phyloP scores from a whole-genome alignment of 1,140 invertebrate species.

The Drosophila willistoni region DNA sequence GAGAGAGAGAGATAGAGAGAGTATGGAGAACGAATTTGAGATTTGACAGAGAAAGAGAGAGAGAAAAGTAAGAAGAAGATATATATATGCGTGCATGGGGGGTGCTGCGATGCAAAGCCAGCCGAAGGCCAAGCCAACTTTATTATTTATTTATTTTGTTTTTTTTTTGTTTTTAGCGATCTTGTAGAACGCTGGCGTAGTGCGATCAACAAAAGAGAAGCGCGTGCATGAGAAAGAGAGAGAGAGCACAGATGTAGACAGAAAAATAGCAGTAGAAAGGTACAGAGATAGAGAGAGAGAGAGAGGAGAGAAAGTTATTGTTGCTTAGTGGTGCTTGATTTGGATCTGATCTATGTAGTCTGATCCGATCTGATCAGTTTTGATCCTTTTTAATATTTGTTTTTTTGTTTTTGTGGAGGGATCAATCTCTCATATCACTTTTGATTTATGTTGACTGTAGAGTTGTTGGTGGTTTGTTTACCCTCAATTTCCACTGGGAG shows the following conservation, averaged over 20 bases:
- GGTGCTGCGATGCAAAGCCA: slow-evolving; percentile 13
- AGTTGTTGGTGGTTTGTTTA: slow-evolving; percentile 54
- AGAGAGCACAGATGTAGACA: slow-evolving; percentile 12
- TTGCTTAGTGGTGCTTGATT: slow-evolving; percentile 16
- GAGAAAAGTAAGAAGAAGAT: slow-evolving; percentile 8
- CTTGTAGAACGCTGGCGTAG: background rate
- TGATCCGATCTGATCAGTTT: slow-evolving; percentile 17
- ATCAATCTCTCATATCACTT: slow-evolving; percentile 27
- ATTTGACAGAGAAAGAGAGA: slow-evolving; percentile 22
- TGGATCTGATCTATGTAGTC: slow-evolving; percentile 1
- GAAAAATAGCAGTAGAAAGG: slow-evolving; percentile 13
- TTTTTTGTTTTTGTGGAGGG: slow-evolving; percentile 10
- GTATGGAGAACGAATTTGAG: background rate
- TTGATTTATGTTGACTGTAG: slow-evolving; percentile 20
- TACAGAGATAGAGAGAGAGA: slow-evolving; percentile 26
- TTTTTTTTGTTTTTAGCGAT: background rate
- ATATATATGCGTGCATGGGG: slow-evolving; percentile 2
- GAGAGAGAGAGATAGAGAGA: background rate
- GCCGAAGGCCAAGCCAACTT: slow-evolving; percentile 2
- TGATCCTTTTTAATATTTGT: slow-evolving; percentile 17
- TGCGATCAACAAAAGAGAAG: slow-evolving; percentile 28
- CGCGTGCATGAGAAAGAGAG: slow-evolving; percentile 19
- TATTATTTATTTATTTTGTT: too few relatives aligned
- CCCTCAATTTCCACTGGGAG: slow-evolving; percentile 83
- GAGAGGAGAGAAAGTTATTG: slow-evolving; percentile 18